Base-by-base conservation (phyloP, 2,888 invertebrate species). In the Synergus laeviventris region DNA sequence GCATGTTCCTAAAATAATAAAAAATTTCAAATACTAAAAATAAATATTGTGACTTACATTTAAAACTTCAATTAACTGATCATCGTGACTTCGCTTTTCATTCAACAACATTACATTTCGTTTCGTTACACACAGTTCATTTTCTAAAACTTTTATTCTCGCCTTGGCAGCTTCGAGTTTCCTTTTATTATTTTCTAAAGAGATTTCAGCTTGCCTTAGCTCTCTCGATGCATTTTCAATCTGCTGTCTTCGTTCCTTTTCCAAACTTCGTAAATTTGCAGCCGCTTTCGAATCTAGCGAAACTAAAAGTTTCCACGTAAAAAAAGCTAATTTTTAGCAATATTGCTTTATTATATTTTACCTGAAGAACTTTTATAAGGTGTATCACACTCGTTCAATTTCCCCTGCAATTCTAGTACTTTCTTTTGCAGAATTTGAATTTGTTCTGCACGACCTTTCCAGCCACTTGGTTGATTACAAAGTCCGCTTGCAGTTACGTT, bases 381-480 rank as follows among this genome's bases (percentile, higher is more conserved):
- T 76, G 79, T 82, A 56, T 87, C 86, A 31, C 82, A 79, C 39
- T 86, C 82, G 81, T 91, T 92, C 16, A 95, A 84, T 86, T 94
- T 95, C 31, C 93, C 93, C 84, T 94, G 94, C 0, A 96, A 88
- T 73, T 96, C 95, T 8, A 89, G 89, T 73, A 95, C 91, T 91
- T 94, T 95, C 74, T 94, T 93, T 86, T 95, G 95, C 70, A 96
- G 89, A 16, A 94, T 90, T 0, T 94, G 89, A 78, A 96, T 95
- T 86, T 95, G 95, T 85, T 96, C 95, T 1, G 96, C 95, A 81
- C 96, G 92, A 0, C 96, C 96, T 81, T 95, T 94, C 96, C 96
- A 96, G 14, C 93, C 94, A 61, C 93, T 92, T 73, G 93, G 91
- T 78, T 93, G 92, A 82, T 92, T 92, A 73, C 92, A 92, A 45